phyloP scores from a whole-genome alignment of 2,113 vertebrate genomes.

The Cricetomys ansorgei region DNA sequence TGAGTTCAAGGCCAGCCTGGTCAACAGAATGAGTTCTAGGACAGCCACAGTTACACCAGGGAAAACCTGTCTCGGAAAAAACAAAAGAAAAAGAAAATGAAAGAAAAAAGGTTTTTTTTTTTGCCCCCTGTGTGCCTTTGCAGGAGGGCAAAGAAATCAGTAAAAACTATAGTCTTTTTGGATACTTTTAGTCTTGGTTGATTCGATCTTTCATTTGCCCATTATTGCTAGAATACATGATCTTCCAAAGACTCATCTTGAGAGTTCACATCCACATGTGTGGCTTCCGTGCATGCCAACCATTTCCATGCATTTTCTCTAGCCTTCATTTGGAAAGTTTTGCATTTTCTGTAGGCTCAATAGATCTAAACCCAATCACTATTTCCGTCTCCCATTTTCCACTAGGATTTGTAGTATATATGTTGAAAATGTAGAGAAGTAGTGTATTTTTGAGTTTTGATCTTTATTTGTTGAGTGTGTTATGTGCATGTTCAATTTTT shows the following conservation, averaged over 20 bases:
- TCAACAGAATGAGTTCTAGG: too few species aligned
- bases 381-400: background rate
- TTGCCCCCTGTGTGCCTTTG: constrained; percentile 41
- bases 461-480: constrained; percentile 1
- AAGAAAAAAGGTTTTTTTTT: background rate
- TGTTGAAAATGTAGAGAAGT: background rate
- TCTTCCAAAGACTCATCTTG: background rate
- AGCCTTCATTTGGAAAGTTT: background rate
- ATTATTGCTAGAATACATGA: background rate
- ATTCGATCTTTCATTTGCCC: constrained; percentile 3
- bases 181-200: constrained; percentile 5
- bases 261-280: background rate
- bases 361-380: constrained; percentile 26
- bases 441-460: constrained; percentile 35
- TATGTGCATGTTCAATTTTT: background rate
- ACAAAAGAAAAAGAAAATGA: too few species aligned
- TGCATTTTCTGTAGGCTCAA: background rate
- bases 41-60: too few species aligned
- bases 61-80: too few species aligned
- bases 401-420: background rate
- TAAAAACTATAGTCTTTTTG: constrained; percentile 1
- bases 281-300: background rate
- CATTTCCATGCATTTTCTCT: background rate
- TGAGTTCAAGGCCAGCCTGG: too few species aligned
- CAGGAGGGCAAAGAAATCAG: background rate